These are phyloP conservation scores for Psophia crepitans DNA, from an alignment of 2,113 vertebrate species.

Conservation along the genomic window DNA sequence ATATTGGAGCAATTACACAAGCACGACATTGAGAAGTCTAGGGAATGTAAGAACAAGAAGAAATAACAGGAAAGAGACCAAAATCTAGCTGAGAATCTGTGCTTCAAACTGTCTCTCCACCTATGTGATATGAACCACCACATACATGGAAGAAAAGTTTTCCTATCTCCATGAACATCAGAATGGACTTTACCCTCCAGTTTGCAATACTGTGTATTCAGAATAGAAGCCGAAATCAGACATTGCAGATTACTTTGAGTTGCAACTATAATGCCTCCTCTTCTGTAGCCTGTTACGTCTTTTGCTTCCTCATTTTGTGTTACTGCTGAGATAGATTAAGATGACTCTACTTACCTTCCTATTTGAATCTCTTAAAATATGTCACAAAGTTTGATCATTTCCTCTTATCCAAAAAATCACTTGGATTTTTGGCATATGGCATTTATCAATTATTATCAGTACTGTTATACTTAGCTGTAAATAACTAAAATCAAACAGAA, in stretches of 20 bases:
- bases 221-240: not conserved
- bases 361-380: not conserved
- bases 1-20: not conserved
- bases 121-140: not conserved
- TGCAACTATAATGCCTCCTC: not conserved
- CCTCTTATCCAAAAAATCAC: too few species aligned
- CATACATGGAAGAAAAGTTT: not conserved
- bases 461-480: not conserved
- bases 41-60: not conserved
- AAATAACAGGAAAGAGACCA: not conserved
- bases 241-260: not conserved
- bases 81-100: not conserved
- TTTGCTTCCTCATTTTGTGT: not conserved
- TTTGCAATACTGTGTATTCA: rapidly evolving
- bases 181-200: not conserved
- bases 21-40: not conserved
- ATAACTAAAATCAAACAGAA: not conserved
- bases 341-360: not conserved
- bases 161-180: not conserved
- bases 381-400: too few species aligned
- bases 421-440: too few species aligned
- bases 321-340: not conserved
- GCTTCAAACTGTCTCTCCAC: not conserved
- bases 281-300: not conserved
- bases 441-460: too few species aligned